Evolutionary conservation across 2,888 invertebrate genomes (phyloP), one percentile per base, ranked within the genome.

Genomic region (Blastobasis adustella): DNA sequence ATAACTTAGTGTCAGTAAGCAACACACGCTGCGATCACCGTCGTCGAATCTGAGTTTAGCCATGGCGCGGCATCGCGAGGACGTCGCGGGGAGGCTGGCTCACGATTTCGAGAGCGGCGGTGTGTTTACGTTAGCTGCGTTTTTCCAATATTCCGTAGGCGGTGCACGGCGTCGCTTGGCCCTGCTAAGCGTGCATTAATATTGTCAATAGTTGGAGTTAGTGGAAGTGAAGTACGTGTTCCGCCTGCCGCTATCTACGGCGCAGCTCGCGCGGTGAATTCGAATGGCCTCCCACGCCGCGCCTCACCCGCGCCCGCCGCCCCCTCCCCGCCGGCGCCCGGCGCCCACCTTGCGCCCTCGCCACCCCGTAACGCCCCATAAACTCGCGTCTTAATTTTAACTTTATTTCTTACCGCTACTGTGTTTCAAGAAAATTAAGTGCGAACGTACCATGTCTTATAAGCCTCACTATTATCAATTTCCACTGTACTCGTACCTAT

Each of bases 171-270:
- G 69, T 61, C 77, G 77, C 76, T 83, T 79, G 79, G 82, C 79
- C 79, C 78, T 79, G 80, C 79, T 86, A 85, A 86, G 82, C 85
- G 85, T 86, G 84, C 86, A 86, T 87, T 86, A 86, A 86, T 87
- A 86, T 86, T 87, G 87, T 88, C 87, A 88, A 87, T 88, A 88
- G 87, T 87, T 84, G 82, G 85, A 86, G 86, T 87, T 87, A 85
- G 85, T 86, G 81, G 86, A 86, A 88, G 84, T 85, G 83, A 83
- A 83, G 86, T 85, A 88, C 87, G 87, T 88, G 87, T 85, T 81
- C 85, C 84, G 86, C 85, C 83, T 86, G 86, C 85, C 82, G 83
- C 85, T 86, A 85, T 88, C 87, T 86, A 82, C 82, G 81, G 82
- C 82, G 75, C 66, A 76, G 83, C 78, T 80, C 82, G 82, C 85